A percentile compares a stretch with the other conserved stretches of the same genome.
These are phyloP conservation scores for Strigamia crassipes DNA, from an alignment of 2,888 invertebrate species.

Conservation along the genomic window DNA sequence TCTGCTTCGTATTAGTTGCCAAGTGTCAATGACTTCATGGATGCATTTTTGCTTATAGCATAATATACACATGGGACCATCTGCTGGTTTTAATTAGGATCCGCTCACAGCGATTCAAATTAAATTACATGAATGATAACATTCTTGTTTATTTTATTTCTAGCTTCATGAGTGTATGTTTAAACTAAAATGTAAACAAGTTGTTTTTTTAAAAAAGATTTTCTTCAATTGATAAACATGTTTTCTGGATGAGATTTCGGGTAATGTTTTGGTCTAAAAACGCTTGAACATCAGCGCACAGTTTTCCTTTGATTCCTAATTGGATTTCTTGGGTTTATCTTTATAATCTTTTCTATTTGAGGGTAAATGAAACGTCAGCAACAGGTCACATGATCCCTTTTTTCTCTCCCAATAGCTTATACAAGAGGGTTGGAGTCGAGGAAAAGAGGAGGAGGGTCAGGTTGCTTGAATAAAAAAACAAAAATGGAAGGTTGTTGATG, in stretches of 20 bases:
- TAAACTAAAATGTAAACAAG: too few species aligned
- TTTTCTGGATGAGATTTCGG: too few species aligned
- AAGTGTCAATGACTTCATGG: constrained; percentile 20
- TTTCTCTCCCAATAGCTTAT: background rate
- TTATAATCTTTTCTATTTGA: too few species aligned
- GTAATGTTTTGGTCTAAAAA: too few species aligned
- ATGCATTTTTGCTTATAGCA: background rate
- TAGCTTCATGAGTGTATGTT: background rate
- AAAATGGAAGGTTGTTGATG: background rate
- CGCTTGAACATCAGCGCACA: too few species aligned
- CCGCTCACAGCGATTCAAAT: background rate
- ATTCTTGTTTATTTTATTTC: background rate
- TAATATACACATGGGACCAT: background rate
- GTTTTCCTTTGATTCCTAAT: too few species aligned
- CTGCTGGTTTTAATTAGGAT: constrained; percentile 21
- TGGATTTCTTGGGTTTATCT: too few species aligned
- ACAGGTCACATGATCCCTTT: background rate
- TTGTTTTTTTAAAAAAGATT: too few species aligned
- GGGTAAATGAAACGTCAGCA: background rate
- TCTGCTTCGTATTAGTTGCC: constrained; percentile 11
- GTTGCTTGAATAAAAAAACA: background rate
- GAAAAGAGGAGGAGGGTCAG: constrained; percentile 11
- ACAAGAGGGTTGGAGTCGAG: background rate
- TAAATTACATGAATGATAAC: background rate
- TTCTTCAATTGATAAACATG: too few species aligned